Conservation (phyloP, 2,797 vertebrate species). For the Argyrosomus regius region DNA sequence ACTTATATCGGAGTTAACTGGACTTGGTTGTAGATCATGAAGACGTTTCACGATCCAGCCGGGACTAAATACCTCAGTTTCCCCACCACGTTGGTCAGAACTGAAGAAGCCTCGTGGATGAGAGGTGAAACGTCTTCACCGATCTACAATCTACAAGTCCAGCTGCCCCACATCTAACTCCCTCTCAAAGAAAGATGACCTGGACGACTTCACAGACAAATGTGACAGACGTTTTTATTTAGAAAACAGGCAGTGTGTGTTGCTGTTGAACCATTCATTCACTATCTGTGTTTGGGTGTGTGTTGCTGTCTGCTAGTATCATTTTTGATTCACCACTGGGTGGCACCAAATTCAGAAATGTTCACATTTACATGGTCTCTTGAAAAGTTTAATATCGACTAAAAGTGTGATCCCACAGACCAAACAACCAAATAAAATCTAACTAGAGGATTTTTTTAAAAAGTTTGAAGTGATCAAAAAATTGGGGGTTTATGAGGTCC, state of each 20-base stretch:
- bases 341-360: conserved; percentile 2
- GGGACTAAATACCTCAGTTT: too few species aligned
- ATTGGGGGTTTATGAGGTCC: background rate
- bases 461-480: background rate
- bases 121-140: too few species aligned
- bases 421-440: background rate
- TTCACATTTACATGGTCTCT: background rate
- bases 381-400: background rate
- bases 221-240: background rate
- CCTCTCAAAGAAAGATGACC: too few species aligned
- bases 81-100: too few species aligned
- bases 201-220: too few species aligned
- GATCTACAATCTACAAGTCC: too few species aligned
- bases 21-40: too few species aligned
- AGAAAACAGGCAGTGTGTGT: background rate
- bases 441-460: background rate
- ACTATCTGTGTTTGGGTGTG: background rate
- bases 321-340: background rate
- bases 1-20: too few species aligned
- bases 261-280: background rate
- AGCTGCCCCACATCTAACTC: too few species aligned
- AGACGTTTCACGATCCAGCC: too few species aligned
- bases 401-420: background rate
- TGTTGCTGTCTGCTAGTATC: background rate
- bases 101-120: too few species aligned